Percentiles rank a stretch among this genome's conserved stretches.
Conservation (phyloP, 2,888 invertebrate species). For the Ormyrus nitidulus region DNA sequence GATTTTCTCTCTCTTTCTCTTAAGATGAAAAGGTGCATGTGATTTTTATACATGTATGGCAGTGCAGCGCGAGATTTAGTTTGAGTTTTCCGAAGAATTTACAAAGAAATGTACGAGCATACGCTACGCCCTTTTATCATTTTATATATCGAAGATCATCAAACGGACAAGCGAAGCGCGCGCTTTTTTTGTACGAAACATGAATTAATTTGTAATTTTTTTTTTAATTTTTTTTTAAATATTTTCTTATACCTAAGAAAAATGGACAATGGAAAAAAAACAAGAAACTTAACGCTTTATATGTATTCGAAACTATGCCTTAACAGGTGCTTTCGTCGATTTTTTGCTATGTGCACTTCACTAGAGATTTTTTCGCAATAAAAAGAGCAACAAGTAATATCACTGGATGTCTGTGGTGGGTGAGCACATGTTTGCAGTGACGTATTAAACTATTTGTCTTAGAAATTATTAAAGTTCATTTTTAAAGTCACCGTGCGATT, state of each 20-base stretch:
- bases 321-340: conserved; percentile 44
- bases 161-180: conserved; percentile 40
- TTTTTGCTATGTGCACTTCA: conserved; percentile 45
- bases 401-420: conserved; percentile 52
- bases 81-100: conserved; percentile 5
- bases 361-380: conserved; percentile 47
- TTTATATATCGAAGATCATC: conserved; percentile 7
- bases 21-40: conserved; percentile 31
- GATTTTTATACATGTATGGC: conserved; percentile 37
- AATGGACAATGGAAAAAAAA: conserved; percentile 43
- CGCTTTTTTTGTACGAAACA: conserved; percentile 23
- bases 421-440: conserved; percentile 47
- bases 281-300: conserved; percentile 38
- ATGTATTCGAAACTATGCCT: conserved; percentile 35
- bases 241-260: conserved; percentile 17
- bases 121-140: conserved; percentile 33
- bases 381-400: conserved; percentile 54
- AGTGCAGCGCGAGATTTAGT: conserved; percentile 40
- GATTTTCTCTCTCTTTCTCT: conserved; percentile 50
- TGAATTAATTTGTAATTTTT: conserved; percentile 5
- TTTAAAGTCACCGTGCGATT: conserved; percentile 10
- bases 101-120: conserved; percentile 11
- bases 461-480: conserved; percentile 25
- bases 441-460: conserved; percentile 42
- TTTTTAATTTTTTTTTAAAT: conserved; percentile 29